These are phyloP conservation scores for Mastigias papua DNA, from an alignment of 30 jellyfish, hydroid and myxozoan species.

Conservation along the genomic window DNA sequence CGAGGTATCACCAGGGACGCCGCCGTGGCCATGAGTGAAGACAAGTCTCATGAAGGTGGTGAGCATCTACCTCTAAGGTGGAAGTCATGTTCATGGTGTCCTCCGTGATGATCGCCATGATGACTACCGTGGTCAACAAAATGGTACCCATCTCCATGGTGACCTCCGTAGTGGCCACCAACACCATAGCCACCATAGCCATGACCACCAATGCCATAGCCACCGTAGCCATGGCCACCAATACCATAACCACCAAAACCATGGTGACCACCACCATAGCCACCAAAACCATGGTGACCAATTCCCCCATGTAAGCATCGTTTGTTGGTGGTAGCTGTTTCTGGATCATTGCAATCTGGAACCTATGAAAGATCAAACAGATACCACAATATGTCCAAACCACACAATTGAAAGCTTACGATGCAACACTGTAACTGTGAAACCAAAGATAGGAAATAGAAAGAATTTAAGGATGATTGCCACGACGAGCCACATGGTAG, in stretches of 20 bases:
- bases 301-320: constrained; percentile 78
- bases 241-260: constrained; percentile 65
- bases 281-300: constrained; percentile 52
- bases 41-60: constrained; percentile 63
- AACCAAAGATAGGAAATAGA: too few species aligned
- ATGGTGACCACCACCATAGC: constrained; percentile 59
- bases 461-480: too few species aligned
- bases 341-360: constrained; percentile 76
- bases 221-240: constrained; percentile 47
- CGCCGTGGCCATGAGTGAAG: constrained; percentile 38
- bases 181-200: constrained; percentile 70
- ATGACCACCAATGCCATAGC: constrained; percentile 72
- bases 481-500: too few species aligned
- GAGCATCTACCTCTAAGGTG: constrained; percentile 77
- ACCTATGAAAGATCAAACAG: constrained; percentile 15
- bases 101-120: constrained; percentile 70
- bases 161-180: constrained; percentile 46
- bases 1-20: constrained; percentile 17
- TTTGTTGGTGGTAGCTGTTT: constrained; percentile 71
- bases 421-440: too few species aligned
- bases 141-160: constrained; percentile 95
- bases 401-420: too few species aligned
- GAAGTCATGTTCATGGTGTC: constrained; percentile 84
- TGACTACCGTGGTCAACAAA: constrained; percentile 89
- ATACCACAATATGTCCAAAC: not conserved